phyloP scores from a whole-genome alignment of 1,140 invertebrate species.

The Galleria mellonella region DNA sequence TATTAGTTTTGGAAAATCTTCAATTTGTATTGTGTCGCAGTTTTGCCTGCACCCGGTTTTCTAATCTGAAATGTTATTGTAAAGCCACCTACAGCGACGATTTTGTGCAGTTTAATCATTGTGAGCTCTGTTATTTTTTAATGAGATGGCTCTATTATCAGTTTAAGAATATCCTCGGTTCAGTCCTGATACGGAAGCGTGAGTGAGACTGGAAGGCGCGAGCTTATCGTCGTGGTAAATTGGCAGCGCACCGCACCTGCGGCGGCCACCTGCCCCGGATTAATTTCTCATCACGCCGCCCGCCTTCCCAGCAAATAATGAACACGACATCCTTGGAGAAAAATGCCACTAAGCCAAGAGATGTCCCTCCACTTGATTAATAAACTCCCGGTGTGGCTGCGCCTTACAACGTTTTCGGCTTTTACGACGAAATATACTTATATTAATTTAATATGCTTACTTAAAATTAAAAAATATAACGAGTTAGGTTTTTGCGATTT shows the following conservation, averaged over 20 bases:
- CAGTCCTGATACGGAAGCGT: conserved; percentile 10
- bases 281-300: conserved; percentile 65
- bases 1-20: too few relatives aligned
- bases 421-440: conserved; percentile 16
- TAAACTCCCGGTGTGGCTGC: conserved; percentile 34
- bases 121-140: too few relatives aligned
- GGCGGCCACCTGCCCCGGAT: conserved; percentile 52
- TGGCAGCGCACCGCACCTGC: conserved; percentile 46
- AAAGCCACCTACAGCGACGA: too few relatives aligned
- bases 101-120: too few relatives aligned
- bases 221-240: conserved; percentile 40
- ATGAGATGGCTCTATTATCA: too few relatives aligned
- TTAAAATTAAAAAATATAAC: too few relatives aligned
- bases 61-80: too few relatives aligned
- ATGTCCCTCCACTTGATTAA: conserved; percentile 52
- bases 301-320: conserved; percentile 50
- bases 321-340: conserved; percentile 52
- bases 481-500: background rate
- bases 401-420: conserved; percentile 11
- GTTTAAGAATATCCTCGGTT: conserved; percentile 14
- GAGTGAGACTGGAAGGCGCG: conserved; percentile 12
- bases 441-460: too few relatives aligned
- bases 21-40: too few relatives aligned
- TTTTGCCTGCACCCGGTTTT: too few relatives aligned
- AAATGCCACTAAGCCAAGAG: conserved; percentile 49